phyloP scores from a whole-genome alignment of 2,888 invertebrate species.

The Gortyna flavago region DNA sequence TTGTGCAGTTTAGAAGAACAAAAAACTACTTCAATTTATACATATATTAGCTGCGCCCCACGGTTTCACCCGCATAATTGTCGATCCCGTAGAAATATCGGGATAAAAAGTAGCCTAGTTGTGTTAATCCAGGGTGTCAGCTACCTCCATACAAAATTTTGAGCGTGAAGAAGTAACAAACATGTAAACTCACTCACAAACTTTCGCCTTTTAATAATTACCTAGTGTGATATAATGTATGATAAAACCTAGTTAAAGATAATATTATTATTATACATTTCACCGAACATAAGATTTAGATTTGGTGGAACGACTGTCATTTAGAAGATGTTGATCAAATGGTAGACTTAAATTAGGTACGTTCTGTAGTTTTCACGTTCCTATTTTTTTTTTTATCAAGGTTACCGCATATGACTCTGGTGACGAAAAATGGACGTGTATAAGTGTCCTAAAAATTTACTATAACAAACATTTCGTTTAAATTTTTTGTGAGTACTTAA shows the following conservation, averaged over 20 bases:
- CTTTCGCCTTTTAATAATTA: too few species aligned
- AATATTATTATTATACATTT: background rate
- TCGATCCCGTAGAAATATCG: too few species aligned
- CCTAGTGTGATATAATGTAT: too few species aligned
- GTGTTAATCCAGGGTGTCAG: too few species aligned
- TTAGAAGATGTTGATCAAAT: background rate
- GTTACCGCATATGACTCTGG: background rate
- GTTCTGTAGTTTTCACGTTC: background rate
- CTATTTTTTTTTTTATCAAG: background rate
- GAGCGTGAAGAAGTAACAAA: too few species aligned
- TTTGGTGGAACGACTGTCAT: background rate
- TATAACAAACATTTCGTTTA: background rate
- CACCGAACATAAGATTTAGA: background rate
- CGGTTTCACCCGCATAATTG: too few species aligned
- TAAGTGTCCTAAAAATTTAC: background rate
- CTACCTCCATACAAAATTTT: too few species aligned
- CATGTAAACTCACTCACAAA: too few species aligned
- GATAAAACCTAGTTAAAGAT: background rate
- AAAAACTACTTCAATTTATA: background rate
- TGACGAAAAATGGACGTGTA: background rate
- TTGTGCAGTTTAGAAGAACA: background rate
- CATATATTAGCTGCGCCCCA: too few species aligned
- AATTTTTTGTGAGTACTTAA: background rate
- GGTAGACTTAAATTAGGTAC: background rate
- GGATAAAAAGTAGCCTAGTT: too few species aligned